Evolutionary conservation across 2,888 invertebrate genomes (phyloP).

Genomic region (Orthonevra nobilis): DNA sequence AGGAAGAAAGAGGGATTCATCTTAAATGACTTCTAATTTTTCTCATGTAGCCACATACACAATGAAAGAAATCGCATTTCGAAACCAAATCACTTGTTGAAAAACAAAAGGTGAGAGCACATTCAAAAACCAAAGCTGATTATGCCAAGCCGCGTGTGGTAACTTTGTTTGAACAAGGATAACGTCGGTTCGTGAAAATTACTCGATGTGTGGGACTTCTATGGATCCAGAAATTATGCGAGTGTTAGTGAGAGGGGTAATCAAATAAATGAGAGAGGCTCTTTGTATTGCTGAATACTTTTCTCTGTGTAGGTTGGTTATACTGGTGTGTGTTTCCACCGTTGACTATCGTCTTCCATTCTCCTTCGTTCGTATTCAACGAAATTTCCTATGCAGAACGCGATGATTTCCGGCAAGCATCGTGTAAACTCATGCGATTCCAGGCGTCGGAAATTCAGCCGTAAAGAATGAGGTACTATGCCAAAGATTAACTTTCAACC

Average conservation of each 20-base stretch:
- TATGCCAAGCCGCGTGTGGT: no score
- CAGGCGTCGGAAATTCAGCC: slow-evolving; percentile 45
- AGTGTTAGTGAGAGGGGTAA: slow-evolving; percentile 9
- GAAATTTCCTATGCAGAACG: slow-evolving; percentile 12
- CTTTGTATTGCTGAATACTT: slow-evolving; percentile 1
- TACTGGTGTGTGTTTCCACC: neutral
- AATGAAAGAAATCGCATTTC: no score
- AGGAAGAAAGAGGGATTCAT: no score
- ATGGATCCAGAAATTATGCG: no score
- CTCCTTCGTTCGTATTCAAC: slow-evolving; percentile 22
- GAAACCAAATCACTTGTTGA: no score
- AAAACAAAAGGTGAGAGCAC: no score
- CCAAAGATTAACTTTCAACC: neutral
- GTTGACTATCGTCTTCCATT: neutral
- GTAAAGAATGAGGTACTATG: neutral
- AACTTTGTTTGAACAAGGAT: no score
- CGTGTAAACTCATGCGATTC: neutral
- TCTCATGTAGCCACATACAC: no score
- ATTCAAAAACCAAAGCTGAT: no score
- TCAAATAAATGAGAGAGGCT: neutral
- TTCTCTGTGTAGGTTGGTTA: neutral
- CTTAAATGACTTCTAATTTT: no score
- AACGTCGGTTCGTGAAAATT: no score
- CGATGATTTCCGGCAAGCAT: slow-evolving; percentile 2
- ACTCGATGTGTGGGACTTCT: no score